Percentiles rank a stretch among this genome's conserved stretches.
Conservation (phyloP, 2,797 vertebrate genomes). For the Tragelaphus oryx region DNA sequence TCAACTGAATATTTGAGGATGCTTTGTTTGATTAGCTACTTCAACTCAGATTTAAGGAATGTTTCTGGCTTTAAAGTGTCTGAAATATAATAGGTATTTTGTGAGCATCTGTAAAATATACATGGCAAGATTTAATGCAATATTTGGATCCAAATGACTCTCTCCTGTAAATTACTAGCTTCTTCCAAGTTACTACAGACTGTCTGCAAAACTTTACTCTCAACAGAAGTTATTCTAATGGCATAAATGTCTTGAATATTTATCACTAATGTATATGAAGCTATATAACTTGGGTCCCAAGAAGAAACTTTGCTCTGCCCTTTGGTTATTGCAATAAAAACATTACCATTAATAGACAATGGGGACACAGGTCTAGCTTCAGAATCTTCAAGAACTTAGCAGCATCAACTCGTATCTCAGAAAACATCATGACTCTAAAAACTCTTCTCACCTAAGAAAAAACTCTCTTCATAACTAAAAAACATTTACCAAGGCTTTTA, state of each 20-base stretch:
- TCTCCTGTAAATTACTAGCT: background rate
- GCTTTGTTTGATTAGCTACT: background rate
- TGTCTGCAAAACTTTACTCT: background rate
- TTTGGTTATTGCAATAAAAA: background rate
- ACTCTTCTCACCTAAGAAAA: background rate
- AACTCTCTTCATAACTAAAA: background rate
- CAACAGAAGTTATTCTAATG: background rate
- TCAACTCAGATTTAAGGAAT: slow-evolving; percentile 12
- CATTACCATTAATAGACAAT: background rate
- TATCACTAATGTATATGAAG: background rate
- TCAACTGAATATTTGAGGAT: background rate
- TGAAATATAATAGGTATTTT: background rate
- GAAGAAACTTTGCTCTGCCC: background rate
- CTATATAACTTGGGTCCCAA: background rate
- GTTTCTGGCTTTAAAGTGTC: background rate
- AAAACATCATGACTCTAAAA: background rate
- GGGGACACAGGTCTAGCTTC: background rate
- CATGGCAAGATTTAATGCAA: background rate
- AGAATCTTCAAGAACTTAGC: background rate
- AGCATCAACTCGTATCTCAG: background rate
- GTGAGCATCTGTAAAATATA: background rate
- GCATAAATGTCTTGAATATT: background rate
- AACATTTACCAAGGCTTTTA: background rate
- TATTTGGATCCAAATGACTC: background rate
- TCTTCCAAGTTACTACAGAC: background rate